Base-by-base conservation (phyloP, 2,888 invertebrate genomes). In the Dichetophora obliterata region DNA sequence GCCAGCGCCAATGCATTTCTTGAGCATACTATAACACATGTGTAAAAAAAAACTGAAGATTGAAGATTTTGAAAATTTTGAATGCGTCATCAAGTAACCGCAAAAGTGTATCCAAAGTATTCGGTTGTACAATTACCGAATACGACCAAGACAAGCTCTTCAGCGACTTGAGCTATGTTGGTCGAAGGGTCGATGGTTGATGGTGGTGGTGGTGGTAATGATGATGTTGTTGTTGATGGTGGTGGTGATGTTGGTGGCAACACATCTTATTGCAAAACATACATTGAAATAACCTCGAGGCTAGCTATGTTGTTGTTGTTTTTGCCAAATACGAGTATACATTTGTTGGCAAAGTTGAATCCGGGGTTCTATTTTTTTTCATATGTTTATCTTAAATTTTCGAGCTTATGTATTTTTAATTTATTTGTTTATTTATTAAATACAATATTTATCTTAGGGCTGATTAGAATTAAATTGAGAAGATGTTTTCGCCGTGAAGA, bases 401-500 rank as follows among this genome's bases (percentile, higher is more conserved):
- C 69, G 50, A 76, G 78, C 81, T 80, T 83, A 85, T 83, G 79
- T 83, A 81, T 82, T 81, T 85, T 80, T 84, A 85, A 85, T 85
- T 81, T 85, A 82, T 85, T 85, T 85, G 85, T 83, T 85, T 85
- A 85, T 82, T 85, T 85, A 83, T 83, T 85, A 85, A 83, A 84
- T 85, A 83, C 83, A 85, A 83, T 83, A 83, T 83, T 80, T 79
- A 82, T 81, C 81, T 48, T 27, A 61, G 72, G 9, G 27, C 24
- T 59, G 61, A 48, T 74, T 31, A 66, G 54, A 66, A 65, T 31
- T 37, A 31, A 37, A 54, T 66, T 19, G 50, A 57, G 34, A 52
- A 65, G 63, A 74, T 65, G 63, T 27, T 74, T 52, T 73, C 22
- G 16, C n/a, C 27, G 14, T 16, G 24, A 63, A 34, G 24, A 63